Conservation (phyloP, 1,140 invertebrate species). For the Lysiphlebus fabarum region DNA sequence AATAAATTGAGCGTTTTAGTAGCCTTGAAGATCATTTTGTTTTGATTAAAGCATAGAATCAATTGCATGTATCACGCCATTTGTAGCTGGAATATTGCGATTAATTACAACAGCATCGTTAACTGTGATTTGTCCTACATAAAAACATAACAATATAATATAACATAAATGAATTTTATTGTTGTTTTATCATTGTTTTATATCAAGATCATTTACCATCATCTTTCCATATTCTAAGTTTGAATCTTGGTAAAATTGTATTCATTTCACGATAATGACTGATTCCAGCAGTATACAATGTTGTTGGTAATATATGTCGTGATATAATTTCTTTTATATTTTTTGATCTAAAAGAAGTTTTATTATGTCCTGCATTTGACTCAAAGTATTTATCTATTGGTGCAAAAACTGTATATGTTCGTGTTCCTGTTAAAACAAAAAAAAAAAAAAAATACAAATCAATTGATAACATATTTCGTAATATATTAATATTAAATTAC, state of each 20-base stretch:
- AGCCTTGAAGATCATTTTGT: neutral
- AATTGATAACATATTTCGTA: neutral
- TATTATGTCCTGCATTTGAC: slow-evolving; percentile 9
- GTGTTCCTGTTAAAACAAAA: slow-evolving; percentile 60
- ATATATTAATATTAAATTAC: slow-evolving; percentile 45
- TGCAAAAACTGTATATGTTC: slow-evolving; percentile 81
- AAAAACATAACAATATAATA: slow-evolving; percentile 27
- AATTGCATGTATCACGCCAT: slow-evolving; percentile 84
- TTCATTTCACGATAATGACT: slow-evolving; percentile 79
- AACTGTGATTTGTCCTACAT: slow-evolving; percentile 74
- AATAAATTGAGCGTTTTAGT: too few species aligned
- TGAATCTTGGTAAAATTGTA: slow-evolving; percentile 61
- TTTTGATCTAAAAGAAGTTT: slow-evolving; percentile 48
- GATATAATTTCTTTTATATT: slow-evolving; percentile 73
- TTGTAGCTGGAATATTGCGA: slow-evolving; percentile 80
- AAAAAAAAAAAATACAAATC: neutral
- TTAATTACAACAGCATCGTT: slow-evolving; percentile 74
- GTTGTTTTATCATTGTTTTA: neutral
- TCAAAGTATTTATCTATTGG: slow-evolving; percentile 78
- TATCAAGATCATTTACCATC: slow-evolving; percentile 58
- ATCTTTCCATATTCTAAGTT: slow-evolving; percentile 67
- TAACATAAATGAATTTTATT: slow-evolving; percentile 4
- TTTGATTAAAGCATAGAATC: slow-evolving; percentile 66
- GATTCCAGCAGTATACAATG: slow-evolving; percentile 79
- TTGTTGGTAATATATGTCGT: slow-evolving; percentile 72